A percentile compares a stretch with the other conserved stretches of the same genome.
Evolutionary conservation across 1,140 invertebrate species (phyloP).

Genomic region (Pseudachorutes palmiensis): DNA sequence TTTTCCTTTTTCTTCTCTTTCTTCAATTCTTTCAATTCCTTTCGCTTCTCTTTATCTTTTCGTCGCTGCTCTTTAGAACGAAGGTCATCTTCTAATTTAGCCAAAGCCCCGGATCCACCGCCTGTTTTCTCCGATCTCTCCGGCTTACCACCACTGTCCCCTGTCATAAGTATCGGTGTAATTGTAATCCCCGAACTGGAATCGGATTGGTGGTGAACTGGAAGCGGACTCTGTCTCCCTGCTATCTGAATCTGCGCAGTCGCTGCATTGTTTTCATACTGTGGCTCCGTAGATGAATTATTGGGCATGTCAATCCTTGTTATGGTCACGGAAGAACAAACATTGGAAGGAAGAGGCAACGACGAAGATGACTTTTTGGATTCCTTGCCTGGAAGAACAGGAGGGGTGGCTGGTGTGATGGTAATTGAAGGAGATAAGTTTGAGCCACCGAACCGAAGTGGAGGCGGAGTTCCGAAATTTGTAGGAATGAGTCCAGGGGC

Average conservation of each 20-base stretch:
- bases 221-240: not conserved
- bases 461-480: conserved; percentile 10
- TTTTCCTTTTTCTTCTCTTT: conserved; percentile 42
- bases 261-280: conserved; percentile 22
- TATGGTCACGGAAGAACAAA: conserved; percentile 37
- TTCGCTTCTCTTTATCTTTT: conserved; percentile 51
- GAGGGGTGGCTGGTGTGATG: conserved; percentile 30
- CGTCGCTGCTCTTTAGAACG: conserved; percentile 28
- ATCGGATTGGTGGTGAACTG: conserved; percentile 18
- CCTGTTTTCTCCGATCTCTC: not conserved
- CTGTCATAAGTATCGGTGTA: conserved; percentile 34
- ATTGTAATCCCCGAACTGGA: conserved; percentile 36
- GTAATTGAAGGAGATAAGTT: conserved; percentile 27
- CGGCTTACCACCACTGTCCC: not conserved
- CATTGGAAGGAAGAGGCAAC: conserved; percentile 21
- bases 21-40: conserved; percentile 51
- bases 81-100: conserved; percentile 36
- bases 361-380: conserved; percentile 9
- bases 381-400: conserved; percentile 7
- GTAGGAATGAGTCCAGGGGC: conserved; percentile 35
- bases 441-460: not conserved
- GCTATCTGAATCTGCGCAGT: conserved; percentile 29
- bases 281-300: conserved; percentile 25
- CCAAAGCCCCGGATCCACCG: conserved; percentile 13
- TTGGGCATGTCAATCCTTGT: conserved; percentile 36